A percentile compares a stretch with the other conserved stretches of the same genome.
phyloP scores from a whole-genome alignment of 2,113 vertebrate genomes.

The Sinocyclocheilus rhinocerous region DNA sequence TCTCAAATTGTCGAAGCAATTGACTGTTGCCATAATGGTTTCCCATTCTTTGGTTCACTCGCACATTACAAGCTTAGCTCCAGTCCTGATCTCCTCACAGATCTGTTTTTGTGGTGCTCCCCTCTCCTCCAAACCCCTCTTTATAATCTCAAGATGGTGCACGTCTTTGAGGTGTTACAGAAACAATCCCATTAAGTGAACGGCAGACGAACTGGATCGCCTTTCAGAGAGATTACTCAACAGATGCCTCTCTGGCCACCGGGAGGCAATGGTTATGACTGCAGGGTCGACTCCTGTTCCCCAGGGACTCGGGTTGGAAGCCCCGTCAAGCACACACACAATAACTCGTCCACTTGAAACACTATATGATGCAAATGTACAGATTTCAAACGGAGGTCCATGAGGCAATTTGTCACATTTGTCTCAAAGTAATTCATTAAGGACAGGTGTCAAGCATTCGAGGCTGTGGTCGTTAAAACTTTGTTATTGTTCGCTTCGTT shows the following conservation, averaged over 20 bases:
- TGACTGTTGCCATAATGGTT: background rate
- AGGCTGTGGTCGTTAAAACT: constrained; percentile 6
- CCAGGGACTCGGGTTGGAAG: constrained; percentile 49
- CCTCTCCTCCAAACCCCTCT: constrained; percentile 40
- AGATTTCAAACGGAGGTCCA: background rate
- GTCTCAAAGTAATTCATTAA: constrained; percentile 41
- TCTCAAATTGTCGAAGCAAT: background rate
- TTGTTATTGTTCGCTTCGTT: constrained; percentile 16
- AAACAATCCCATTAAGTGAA: constrained; percentile 70
- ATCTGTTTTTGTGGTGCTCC: background rate
- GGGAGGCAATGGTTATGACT: constrained; percentile 63
- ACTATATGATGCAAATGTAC: constrained; percentile 37
- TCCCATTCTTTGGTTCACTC: constrained; percentile 7
- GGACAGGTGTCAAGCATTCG: constrained; percentile 43
- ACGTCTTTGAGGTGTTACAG: constrained; percentile 64
- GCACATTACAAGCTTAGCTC: constrained; percentile 13
- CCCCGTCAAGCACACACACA: constrained; percentile 10
- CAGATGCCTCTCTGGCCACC: constrained; percentile 65
- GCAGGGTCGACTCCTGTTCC: constrained; percentile 55
- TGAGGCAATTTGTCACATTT: constrained; percentile 23
- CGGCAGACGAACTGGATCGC: constrained; percentile 54
- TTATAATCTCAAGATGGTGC: constrained; percentile 61
- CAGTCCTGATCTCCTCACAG: constrained; percentile 10
- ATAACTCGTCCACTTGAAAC: constrained; percentile 43
- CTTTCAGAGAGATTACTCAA: constrained; percentile 74